Evolutionary conservation across 2,888 invertebrate species (phyloP).

Genomic region (Trachelus tabidus): DNA sequence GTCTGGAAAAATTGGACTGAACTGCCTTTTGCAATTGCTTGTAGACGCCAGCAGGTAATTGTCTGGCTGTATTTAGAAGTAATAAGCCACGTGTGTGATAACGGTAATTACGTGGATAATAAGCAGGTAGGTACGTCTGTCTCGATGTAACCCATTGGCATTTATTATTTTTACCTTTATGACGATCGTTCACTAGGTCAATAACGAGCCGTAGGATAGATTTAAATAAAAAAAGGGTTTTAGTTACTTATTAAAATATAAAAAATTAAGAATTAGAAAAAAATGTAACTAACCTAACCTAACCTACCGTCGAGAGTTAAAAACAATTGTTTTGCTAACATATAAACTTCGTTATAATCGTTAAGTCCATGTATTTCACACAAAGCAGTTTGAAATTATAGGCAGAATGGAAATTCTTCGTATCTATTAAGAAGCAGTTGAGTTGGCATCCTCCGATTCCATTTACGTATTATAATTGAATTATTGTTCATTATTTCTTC

Average conservation of each 20-base stretch:
- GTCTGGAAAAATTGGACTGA: not conserved
- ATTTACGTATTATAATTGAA: not conserved
- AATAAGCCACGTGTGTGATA: conserved; percentile 14
- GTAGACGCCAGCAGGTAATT: not conserved
- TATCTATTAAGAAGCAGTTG: not conserved
- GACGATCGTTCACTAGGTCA: not conserved
- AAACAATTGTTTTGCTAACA: not conserved
- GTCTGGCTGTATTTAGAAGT: conserved; percentile 1
- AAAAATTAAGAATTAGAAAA: not conserved
- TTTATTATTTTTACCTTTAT: not conserved
- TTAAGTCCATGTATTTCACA: not conserved
- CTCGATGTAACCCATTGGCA: not conserved
- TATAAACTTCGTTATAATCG: not conserved
- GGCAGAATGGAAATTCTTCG: not conserved
- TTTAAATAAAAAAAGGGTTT: not conserved
- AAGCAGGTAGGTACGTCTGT: conserved; percentile 7
- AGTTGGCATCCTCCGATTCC: not conserved
- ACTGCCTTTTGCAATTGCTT: not conserved
- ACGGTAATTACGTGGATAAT: conserved; percentile 32
- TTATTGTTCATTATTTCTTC: not conserved
- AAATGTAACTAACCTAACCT: not conserved
- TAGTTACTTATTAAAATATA: not conserved
- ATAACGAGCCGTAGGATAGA: not conserved
- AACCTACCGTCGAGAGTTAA: not conserved
- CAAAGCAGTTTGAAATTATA: not conserved